Percentiles rank a stretch among this genome's conserved stretches.
These are phyloP conservation scores for Cyanistes caeruleus DNA, from an alignment of 2,113 vertebrate genomes.

Conservation along the genomic window DNA sequence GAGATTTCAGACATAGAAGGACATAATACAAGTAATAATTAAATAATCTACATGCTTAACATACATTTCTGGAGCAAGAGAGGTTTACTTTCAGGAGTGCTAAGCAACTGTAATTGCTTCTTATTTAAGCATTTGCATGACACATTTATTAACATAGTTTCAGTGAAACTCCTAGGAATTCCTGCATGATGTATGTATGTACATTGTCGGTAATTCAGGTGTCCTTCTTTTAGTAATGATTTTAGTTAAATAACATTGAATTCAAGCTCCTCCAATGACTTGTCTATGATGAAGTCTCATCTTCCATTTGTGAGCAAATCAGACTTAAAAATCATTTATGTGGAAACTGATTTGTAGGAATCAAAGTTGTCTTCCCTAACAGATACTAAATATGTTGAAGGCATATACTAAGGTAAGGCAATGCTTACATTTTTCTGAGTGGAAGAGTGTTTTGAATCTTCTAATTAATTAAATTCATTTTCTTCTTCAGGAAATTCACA, in stretches of 20 bases:
- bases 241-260: not conserved
- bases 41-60: not conserved
- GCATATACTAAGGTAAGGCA: not conserved
- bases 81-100: not conserved
- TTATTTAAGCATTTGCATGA: not conserved
- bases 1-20: not conserved
- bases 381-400: not conserved
- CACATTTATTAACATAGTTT: not conserved
- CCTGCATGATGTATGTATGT: not conserved
- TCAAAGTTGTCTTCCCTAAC: accelerated
- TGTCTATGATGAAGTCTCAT: not conserved
- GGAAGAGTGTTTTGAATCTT: not conserved
- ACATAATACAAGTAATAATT: not conserved
- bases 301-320: not conserved
- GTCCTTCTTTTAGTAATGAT: not conserved
- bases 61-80: not conserved
- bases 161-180: not conserved
- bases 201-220: not conserved
- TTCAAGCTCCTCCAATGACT: not conserved
- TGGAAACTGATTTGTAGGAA: not conserved
- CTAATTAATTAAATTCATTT: not conserved
- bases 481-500: conserved; percentile 76
- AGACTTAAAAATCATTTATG: not conserved
- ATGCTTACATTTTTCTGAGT: not conserved
- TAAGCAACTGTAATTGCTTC: not conserved